Conservation (phyloP, 2,113 vertebrate species). For the Ramphastos sulfuratus region DNA sequence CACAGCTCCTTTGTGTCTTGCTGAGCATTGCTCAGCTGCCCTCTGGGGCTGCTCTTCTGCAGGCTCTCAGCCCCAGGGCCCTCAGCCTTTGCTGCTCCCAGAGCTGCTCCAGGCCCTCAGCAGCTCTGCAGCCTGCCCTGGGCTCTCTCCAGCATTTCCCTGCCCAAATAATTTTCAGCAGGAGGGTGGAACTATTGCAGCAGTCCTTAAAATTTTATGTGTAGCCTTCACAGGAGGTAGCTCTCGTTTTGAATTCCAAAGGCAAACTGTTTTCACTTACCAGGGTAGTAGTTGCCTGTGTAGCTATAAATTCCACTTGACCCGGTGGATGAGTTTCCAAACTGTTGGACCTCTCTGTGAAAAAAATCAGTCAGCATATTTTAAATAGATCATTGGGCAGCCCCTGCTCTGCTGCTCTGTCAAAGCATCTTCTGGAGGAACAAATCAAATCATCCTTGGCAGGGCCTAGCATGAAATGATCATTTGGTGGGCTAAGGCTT, state of each 20-base stretch:
- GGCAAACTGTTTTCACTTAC: not conserved
- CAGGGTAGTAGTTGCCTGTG: fast-evolving
- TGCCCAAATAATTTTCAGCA: not conserved
- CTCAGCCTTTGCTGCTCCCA: too few relatives aligned
- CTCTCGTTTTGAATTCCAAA: not conserved
- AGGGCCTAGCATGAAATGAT: not conserved
- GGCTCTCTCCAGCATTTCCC: not conserved
- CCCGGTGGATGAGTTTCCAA: not conserved
- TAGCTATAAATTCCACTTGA: not conserved
- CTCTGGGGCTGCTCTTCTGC: too few relatives aligned
- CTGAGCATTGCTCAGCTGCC: too few relatives aligned
- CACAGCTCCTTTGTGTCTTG: too few relatives aligned
- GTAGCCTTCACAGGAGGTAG: not conserved
- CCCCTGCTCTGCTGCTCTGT: not conserved
- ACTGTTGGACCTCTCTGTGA: not conserved
- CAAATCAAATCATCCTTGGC: not conserved
- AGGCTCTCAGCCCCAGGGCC: too few relatives aligned
- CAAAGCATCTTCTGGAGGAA: not conserved
- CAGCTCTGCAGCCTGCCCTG: too few relatives aligned
- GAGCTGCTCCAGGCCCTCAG: too few relatives aligned
- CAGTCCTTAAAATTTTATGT: not conserved
- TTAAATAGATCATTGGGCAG: not conserved
- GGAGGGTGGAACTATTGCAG: not conserved
- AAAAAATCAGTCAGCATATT: not conserved
- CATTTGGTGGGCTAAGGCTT: not conserved